Base-by-base conservation (phyloP, 1,140 invertebrate species). In the Artemia franciscana region DNA sequence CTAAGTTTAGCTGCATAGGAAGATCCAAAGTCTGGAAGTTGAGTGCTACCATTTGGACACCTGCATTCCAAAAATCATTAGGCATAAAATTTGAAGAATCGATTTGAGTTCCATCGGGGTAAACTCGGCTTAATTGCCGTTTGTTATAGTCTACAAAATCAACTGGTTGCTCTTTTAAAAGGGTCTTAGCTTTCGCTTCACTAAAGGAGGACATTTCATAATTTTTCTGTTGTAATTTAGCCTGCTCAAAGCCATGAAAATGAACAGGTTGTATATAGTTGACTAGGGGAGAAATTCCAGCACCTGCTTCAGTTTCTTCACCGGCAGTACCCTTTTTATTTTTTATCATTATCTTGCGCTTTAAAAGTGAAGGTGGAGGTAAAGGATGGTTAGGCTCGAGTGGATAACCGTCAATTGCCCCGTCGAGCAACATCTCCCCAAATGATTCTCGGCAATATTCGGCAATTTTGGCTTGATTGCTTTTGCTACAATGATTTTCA, bases 1-100 rank as follows among this genome's bases (percentile, higher is more conserved):
- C 96, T 66, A 97, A 76, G 76, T 99, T 99, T 5, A 99, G 78
- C 74, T 98, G 95, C 94, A 99, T 98, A 21, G 91, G 89, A 60
- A 98, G 75, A 73, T 94, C 90, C 81, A 67, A n/a, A 0, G 94
- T 97, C 77, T 99, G 96, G 75, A 91, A 98, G 76, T 99, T 99
- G 0, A 99, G 78, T 0, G 96, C 92, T 5, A 99, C 95, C 72
- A 99, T 78, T 71, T 99, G 96, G 74, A 94, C 98, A 1, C 96
- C 96, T 4, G 93, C 93, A 74, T 98, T 98, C 96, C 95, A 99
- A 74, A 98, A 99, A 39, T 98, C 86, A 78, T 97, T 94, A 5
- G 96, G 96, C 85, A 98, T 93, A 68, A 96, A 98, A 73, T 99
- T 99, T 63, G 90, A 92, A 26, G 92, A 97, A 75, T 98, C 94